Percentiles rank a stretch among this genome's conserved stretches.
Conservation (phyloP, 2,113 vertebrate genomes). For the Uria lomvia region DNA sequence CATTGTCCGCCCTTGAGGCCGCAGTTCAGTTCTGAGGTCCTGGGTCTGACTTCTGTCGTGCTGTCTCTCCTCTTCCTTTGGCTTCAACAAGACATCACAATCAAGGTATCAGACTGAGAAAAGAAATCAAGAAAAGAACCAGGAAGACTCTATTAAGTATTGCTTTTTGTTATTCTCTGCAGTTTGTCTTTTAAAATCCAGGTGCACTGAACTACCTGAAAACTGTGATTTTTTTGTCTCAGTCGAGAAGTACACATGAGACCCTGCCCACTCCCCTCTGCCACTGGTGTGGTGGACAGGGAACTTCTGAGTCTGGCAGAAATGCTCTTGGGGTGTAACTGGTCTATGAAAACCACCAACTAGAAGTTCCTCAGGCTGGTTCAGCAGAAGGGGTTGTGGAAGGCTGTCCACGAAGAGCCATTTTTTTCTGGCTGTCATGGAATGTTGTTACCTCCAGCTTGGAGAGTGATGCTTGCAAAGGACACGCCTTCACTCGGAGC, state of each 20-base stretch:
- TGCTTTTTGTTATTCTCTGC: background rate
- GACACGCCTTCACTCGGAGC: background rate
- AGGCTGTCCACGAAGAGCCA: background rate
- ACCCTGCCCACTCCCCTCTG: background rate
- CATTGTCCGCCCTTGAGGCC: rapidly evolving
- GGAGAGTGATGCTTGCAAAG: background rate
- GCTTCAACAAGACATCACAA: background rate
- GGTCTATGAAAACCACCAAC: background rate
- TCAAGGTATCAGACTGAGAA: background rate
- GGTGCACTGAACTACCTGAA: background rate
- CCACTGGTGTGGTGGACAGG: background rate
- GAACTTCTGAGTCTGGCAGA: background rate
- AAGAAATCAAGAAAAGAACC: background rate
- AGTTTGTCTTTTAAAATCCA: background rate
- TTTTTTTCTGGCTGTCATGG: background rate
- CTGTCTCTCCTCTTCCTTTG: background rate
- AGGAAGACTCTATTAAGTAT: background rate
- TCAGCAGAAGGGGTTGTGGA: background rate
- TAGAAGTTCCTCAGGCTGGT: background rate
- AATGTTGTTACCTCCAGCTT: background rate
- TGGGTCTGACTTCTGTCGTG: background rate
- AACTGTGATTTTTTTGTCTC: background rate
- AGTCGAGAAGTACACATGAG: rapidly evolving
- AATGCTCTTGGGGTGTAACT: background rate
- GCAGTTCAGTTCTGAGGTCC: background rate